These are phyloP conservation scores for Lanius collurio DNA, from an alignment of 2,113 vertebrate genomes.

Conservation along the genomic window DNA sequence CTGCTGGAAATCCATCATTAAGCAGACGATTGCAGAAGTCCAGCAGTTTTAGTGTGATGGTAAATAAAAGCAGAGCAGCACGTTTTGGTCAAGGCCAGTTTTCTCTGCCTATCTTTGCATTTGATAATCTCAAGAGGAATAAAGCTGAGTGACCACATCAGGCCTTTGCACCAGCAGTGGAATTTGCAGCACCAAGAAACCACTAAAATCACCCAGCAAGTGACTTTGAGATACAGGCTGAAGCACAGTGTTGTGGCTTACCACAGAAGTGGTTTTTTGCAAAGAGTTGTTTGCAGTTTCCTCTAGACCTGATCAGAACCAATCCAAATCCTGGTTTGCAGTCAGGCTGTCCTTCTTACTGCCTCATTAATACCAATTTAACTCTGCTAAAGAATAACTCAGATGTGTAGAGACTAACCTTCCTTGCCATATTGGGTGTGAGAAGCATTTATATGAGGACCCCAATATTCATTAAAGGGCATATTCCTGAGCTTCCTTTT, in stretches of 20 bases:
- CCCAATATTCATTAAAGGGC: background rate
- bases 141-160: background rate
- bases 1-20: background rate
- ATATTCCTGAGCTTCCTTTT: background rate
- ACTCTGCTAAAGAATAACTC: background rate
- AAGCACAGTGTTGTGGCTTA: background rate
- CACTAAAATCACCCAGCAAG: background rate
- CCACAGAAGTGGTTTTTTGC: no score
- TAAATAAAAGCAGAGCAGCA: background rate
- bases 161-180: background rate
- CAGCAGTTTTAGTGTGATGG: background rate
- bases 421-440: background rate
- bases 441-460: background rate
- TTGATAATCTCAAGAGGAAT: background rate
- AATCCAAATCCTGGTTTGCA: background rate
- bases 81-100: background rate
- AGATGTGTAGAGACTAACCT: background rate
- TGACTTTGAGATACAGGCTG: background rate
- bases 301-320: no score
- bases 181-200: background rate
- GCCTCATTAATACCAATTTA: background rate
- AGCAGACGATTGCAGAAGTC: background rate
- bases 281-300: no score
- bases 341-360: background rate
- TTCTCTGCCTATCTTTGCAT: background rate